Base-by-base conservation (phyloP, 2,113 vertebrate species). In the Neodontobutis hainanensis region DNA sequence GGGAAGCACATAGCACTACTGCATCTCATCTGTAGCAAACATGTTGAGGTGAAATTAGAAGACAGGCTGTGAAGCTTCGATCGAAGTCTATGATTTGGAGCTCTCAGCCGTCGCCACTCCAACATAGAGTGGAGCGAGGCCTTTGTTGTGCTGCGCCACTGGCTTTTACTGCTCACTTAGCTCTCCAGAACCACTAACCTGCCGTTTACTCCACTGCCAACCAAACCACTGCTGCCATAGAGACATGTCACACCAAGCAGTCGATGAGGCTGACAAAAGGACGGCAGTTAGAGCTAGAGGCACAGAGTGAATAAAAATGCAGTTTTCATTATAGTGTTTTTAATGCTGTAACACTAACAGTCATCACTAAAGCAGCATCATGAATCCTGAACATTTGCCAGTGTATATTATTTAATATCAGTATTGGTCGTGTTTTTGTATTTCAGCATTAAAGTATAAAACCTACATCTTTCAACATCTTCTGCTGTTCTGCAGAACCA, bases 151-250 rank as follows among this genome's bases (percentile, higher is more conserved):
- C 5, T 11, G 2, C 51, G 11, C 27, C 27, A 11, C 10, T 0
- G 19, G 51, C 27, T 53, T 53, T 53, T 53, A 53, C 8, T 3
- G 51, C 51, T 19, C 27, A 53, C 51, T 53, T 53, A 53, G 32
- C 32, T 53, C 8, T 11, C 6, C 10, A 5, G 11, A 53, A 36
- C 51, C 34, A 27, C 32, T 9, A 32, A 19, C 5, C 51, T 34
- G 32, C 51, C 12, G 27, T 53, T 53, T 14, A 35, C 11, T 11
- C 8, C 1, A 34, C 8, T 9, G 27, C 8, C 11, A 27, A 27
- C 19, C 19, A 27, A 27, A 27, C 19, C 19, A 27, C 19, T 27
- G 51, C 51, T 53, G 51, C 51, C 51, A 53, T 53, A 35, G 27
- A 53, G 51, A 36, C 51, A 5, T 34, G 50, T 6, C 51, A n/a